Base-by-base conservation (phyloP, 2,888 invertebrate species). In the Furcula furcula region DNA sequence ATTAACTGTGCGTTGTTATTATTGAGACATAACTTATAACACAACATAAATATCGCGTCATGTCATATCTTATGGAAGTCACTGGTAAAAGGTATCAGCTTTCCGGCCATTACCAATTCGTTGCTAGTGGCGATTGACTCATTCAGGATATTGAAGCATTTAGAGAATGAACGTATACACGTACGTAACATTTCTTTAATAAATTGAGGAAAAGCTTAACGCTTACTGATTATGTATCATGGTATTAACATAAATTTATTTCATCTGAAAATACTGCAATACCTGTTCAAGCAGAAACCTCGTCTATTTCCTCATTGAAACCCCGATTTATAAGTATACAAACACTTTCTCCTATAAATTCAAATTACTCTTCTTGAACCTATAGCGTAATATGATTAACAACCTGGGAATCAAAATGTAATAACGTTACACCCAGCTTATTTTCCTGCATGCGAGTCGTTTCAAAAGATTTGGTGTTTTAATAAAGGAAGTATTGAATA, bases 401-500 rank as follows among this genome's bases (percentile, higher is more conserved):
- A 37, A 39, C 40, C 31, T 55, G 47, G 32, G 46, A 54, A 38
- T 26, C n/a, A 28, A n/a, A 28, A 23, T 26, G 35, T 19, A 29
- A 38, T 33, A 27, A 44, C 44, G 41, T 43, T 41, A 41, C 45
- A 45, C 33, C 40, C 21, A 37, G 42, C 39, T 59, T 48, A 55
- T 34, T 31, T 42, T 39, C 39, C 43, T 36, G 37, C 19, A 16
- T 34, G 37, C 35, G 25, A 29, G 41, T 40, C 41, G 41, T 51
- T 54, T 55, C 50, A 56, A 54, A 39, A 47, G 46, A 54, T 58
- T 65, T 51, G 46, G 50, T 55, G 55, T 62, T 57, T 70, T 60
- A 65, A 55, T 64, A 63, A 66, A 66, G 62, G 67, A 68, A 72
- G 65, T 68, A 73, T 76, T 67, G 79, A 79, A 81, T 83, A 82